Evolutionary conservation across 2,113 vertebrate genomes (phyloP), one percentile per base, ranked within the genome.

Genomic region (Scopus umbretta): DNA sequence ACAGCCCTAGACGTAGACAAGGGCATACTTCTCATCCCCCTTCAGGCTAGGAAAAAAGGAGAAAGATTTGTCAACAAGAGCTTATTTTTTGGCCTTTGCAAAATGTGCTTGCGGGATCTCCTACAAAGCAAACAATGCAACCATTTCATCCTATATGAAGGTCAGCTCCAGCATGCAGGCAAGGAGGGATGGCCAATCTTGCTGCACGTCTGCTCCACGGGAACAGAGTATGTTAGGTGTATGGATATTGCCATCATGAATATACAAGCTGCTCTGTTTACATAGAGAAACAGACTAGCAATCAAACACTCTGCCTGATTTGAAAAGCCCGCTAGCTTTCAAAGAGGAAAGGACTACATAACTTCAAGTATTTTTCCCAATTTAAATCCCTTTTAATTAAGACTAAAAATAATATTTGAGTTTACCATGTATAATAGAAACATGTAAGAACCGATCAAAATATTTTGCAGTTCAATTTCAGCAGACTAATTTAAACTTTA

Each of bases 11-110:
- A 70, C 88, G 20, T 2, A 95, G 80, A 40, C 42, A 68, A 43
- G 36, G 32, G 67, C 49, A 45, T 59, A 59, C 16, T 82, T 82
- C 84, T 91, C 45, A 73, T 30, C 12, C 34, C 17, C 70, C 90
- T 85, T 38, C 58, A 87, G 93, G 92, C 81, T 82, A 93, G 87
- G 74, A 94, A 95, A 92, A 68, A 75, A 80, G 59, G n/a, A 86
- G 50, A 38, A 82, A 52, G 11, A 80, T 85, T 87, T 79, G 86
- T 62, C 80, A 95, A 82, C 26, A 85, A 85, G 80, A 68, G 23
- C 40, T 61, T 82, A 18, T 38, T 86, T 89, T 85, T 75, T n/a
- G 18, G 40, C 45, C 67, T 80, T 94, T 85, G 30, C 55, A 88
- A 86, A 86, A 90, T 0, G 6, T 34, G 32, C 62, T 89, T 36